Evolutionary conservation across 2,888 invertebrate species (phyloP).

Genomic region (Aplocera efformata): DNA sequence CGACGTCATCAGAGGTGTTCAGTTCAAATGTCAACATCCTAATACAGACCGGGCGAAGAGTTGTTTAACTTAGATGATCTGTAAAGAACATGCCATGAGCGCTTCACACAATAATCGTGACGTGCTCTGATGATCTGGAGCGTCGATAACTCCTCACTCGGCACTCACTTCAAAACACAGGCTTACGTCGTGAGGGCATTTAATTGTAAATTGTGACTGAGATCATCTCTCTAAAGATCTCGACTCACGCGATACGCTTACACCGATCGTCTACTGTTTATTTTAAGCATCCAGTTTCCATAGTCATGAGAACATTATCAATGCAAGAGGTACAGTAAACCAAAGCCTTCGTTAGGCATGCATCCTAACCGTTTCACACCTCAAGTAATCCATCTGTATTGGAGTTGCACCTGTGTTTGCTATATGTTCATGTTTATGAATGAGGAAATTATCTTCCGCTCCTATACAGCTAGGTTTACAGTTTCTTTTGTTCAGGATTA

Average conservation of each 20-base stretch:
- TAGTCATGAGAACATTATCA: slow-evolving; percentile 30
- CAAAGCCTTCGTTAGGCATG: slow-evolving; percentile 23
- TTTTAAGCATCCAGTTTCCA: slow-evolving; percentile 14
- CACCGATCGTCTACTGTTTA: slow-evolving; percentile 3
- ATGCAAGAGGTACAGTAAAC: slow-evolving; percentile 24
- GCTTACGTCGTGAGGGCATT: slow-evolving; percentile 54
- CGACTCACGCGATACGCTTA: slow-evolving; percentile 20
- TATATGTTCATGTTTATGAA: slow-evolving; percentile 29
- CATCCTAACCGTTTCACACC: slow-evolving; percentile 33
- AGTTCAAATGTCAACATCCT: no score
- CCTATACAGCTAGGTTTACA: slow-evolving; percentile 14
- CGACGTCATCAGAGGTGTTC: no score
- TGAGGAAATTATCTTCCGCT: slow-evolving; percentile 28
- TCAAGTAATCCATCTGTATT: slow-evolving; percentile 30
- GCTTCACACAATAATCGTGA: slow-evolving; percentile 73
- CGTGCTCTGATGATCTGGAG: slow-evolving; percentile 58
- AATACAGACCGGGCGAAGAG: no score
- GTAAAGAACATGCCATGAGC: slow-evolving; percentile 42
- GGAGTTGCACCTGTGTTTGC: slow-evolving; percentile 28
- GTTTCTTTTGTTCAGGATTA: slow-evolving; percentile 11
- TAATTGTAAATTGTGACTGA: slow-evolving; percentile 56
- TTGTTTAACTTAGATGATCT: no score
- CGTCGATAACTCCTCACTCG: slow-evolving; percentile 55
- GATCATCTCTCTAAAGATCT: slow-evolving; percentile 46
- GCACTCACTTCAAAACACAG: slow-evolving; percentile 45